Base-by-base conservation (phyloP, 2,797 vertebrate genomes). In the Artibeus lituratus region DNA sequence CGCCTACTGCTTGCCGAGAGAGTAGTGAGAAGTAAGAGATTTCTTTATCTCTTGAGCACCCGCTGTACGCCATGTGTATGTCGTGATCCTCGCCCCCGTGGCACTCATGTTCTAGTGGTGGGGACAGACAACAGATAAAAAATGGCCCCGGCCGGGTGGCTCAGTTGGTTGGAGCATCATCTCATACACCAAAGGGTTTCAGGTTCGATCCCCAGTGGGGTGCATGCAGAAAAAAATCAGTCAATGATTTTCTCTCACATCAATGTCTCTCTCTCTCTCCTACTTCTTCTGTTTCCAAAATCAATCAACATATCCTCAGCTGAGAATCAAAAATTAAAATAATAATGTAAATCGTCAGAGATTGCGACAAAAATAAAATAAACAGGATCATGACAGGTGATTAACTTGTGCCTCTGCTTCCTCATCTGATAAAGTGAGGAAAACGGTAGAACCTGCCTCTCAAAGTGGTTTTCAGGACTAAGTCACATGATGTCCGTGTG, bases 111-210 rank as follows among this genome's bases (percentile, higher is more conserved):
- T 72, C 55, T 73, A 73, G 35, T 32, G 18, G 24, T 1, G 3
- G 21, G 29, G 18, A 78, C 29, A 87, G 57, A 35, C n/a, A 78
- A 70, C 29, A 24, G 85, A 92, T 10, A 80, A 76, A 85, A 16
- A 7, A 59, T n/a, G 12, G 14, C 12, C 59, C 29, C 5, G 5
- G 59, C 59, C 6, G 10, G 59, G 11, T 32, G 59, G 29, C 59
- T 62, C 59, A 62, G 29, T 32, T 65, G 59, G 59, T 65, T 65
- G 59, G 59, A 65, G 29, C 29, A 32, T 32, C 59, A 32, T 65
- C 29, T 32, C 59, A 65, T 7, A 65, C 29, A 32, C 59, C 59
- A n/a, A 65, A 65, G 29, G 5, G 14, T 65, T 32, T 14, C 14
- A 65, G 59, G 59, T n/a, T 65, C 6, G 29, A 65, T 65, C 59